A percentile compares a stretch with the other conserved stretches of the same genome.
Evolutionary conservation across 1,140 invertebrate species (phyloP).

Genomic region (Periplaneta americana): DNA sequence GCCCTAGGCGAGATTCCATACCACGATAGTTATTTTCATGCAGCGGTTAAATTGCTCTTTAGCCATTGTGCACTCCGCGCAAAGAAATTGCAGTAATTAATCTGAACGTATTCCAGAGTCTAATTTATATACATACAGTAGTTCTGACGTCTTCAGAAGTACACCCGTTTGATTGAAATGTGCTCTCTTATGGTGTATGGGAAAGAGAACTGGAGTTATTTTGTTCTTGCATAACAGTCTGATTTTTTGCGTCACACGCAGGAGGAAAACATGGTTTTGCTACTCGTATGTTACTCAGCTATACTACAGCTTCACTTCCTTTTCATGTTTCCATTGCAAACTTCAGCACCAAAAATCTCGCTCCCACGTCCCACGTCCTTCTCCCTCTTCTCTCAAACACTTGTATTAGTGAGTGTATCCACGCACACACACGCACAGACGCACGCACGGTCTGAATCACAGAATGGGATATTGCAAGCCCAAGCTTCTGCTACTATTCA

Average conservation of each 20-base stretch:
- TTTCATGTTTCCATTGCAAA: background rate
- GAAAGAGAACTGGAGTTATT: background rate
- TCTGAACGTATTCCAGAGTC: too few species aligned
- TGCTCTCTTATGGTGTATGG: too few species aligned
- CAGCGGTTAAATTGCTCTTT: too few species aligned
- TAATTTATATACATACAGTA: too few species aligned
- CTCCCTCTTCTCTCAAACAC: background rate
- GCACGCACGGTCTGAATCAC: background rate
- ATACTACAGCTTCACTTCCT: background rate
- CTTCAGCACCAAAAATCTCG: background rate
- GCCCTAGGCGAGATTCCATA: too few species aligned
- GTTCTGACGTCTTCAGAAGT: too few species aligned
- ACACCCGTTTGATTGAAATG: too few species aligned
- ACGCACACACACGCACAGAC: background rate
- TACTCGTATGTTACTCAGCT: background rate
- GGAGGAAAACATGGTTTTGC: background rate
- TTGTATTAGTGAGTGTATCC: background rate
- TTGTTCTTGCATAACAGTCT: background rate
- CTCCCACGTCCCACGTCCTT: too few species aligned
- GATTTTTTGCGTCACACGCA: background rate
- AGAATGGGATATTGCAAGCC: background rate
- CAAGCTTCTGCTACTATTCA: background rate
- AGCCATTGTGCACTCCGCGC: too few species aligned
- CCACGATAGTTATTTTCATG: too few species aligned
- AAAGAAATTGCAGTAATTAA: too few species aligned